Evolutionary conservation across 2,888 invertebrate species (phyloP), one percentile per base, ranked within the genome.

Genomic region (Anorthoa munda): DNA sequence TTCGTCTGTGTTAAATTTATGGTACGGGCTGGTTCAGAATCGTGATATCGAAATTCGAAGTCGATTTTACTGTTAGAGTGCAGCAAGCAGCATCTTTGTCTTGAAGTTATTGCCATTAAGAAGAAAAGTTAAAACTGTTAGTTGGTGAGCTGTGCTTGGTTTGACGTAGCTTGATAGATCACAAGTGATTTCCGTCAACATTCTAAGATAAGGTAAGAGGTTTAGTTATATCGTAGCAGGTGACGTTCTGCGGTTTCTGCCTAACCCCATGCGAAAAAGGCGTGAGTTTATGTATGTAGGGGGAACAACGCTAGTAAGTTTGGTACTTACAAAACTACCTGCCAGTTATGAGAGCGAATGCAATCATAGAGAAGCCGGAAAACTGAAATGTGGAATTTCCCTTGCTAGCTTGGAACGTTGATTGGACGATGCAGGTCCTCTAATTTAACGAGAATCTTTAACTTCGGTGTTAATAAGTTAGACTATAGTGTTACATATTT

Each of bases 1-100:
- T 79, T 63, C 15, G 18, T 48, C 66, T 66, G 66, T 48, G 61
- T 2, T 23, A 15, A 5, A 23, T 55, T 21, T 13, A 15, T 55
- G 55, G 55, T 26, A 17, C 55, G 26, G 60, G 51, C 63, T 56
- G 26, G 31, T 56, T 46, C 2, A 15, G 23, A 53, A 26, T 31
- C 15, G 15, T 21, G 59, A 13, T n/a, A 39, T n/a, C 0, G 13
- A 50, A 55, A 17, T 75, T 75, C 48, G 7, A 26, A 55, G 18
- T 26, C 13, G 21, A 21, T 21, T 26, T 31, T 21, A 51, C 51
- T 72, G 23, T 21, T 21, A 51, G 1, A 51, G 7, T 50, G 18
- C 18, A 50, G 26, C 26, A 31, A 31, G 0, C 31, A 31, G 31
- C 31, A 0, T 39, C 1, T 39, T 39, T 39, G 9, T 39, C 1